Percentiles rank a stretch among this genome's conserved stretches.
phyloP scores from a whole-genome alignment of 2,888 invertebrate species.

The Drosophila nigricruria region DNA sequence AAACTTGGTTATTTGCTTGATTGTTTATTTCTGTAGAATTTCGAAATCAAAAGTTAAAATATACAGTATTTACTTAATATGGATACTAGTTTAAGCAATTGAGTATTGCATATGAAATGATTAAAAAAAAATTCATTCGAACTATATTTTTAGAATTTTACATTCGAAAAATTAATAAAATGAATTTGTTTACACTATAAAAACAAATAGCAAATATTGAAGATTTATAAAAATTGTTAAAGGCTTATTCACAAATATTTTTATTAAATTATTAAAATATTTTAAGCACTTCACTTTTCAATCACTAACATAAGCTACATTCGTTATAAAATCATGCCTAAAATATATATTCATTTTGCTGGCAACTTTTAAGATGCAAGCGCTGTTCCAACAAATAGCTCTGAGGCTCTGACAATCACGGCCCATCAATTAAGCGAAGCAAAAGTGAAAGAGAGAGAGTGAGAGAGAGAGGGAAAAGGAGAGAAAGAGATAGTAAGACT shows the following conservation, averaged over 20 bases:
- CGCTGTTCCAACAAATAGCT: constrained; percentile 13
- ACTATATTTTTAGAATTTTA: no score
- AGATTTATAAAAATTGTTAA: not conserved
- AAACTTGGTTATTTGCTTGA: no score
- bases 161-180: no score
- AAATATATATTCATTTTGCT: not conserved
- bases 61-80: no score
- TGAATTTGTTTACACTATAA: not conserved
- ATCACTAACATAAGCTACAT: not conserved
- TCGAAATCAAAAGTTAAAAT: no score
- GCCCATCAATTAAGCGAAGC: constrained; percentile 52
- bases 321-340: not conserved
- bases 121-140: no score
- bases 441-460: not conserved
- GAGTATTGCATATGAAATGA: no score
- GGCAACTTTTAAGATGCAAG: not conserved
- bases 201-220: not conserved
- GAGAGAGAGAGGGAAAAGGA: not conserved
- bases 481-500: not conserved
- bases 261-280: not conserved
- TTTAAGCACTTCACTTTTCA: not conserved
- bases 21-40: no score
- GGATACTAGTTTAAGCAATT: no score
- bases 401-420: constrained; percentile 17
- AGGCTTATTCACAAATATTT: not conserved